These are phyloP conservation scores for Fundulus diaphanus DNA, from an alignment of 2,797 vertebrate genomes.

Conservation along the genomic window DNA sequence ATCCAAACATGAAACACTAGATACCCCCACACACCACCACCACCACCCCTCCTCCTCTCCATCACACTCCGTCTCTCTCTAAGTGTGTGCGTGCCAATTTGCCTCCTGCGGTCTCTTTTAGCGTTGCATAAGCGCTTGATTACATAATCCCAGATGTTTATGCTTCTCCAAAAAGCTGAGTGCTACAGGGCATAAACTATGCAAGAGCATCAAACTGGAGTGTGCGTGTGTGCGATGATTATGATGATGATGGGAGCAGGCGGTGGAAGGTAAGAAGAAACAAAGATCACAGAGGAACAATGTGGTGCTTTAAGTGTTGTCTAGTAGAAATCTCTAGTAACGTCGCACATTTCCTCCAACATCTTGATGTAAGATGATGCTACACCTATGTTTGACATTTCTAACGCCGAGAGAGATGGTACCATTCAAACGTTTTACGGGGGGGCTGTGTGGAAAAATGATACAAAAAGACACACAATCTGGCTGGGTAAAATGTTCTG, in stretches of 20 bases:
- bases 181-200: conserved; percentile 60
- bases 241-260: background rate
- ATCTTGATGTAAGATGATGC: conserved; percentile 6
- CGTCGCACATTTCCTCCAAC: conserved; percentile 10
- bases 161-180: conserved; percentile 73
- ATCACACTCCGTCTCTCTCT: conserved; percentile 23
- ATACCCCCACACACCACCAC: conserved; percentile 41
- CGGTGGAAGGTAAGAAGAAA: conserved; percentile 1
- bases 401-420: background rate
- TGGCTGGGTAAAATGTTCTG: background rate
- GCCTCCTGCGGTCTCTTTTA: conserved; percentile 56
- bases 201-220: conserved; percentile 51
- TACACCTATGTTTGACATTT: background rate
- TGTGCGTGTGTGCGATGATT: too few relatives aligned
- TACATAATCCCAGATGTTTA: conserved; percentile 82
- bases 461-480: background rate
- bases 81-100: conserved; percentile 34
- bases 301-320: background rate
- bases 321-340: conserved; percentile 17
- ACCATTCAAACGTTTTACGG: background rate
- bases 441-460: background rate
- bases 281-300: conserved; percentile 23
- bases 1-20: conserved; percentile 78
- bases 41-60: conserved; percentile 8
- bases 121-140: conserved; percentile 77